phyloP scores from a whole-genome alignment of 2,888 invertebrate genomes.

The Lamellibrachia columna region DNA sequence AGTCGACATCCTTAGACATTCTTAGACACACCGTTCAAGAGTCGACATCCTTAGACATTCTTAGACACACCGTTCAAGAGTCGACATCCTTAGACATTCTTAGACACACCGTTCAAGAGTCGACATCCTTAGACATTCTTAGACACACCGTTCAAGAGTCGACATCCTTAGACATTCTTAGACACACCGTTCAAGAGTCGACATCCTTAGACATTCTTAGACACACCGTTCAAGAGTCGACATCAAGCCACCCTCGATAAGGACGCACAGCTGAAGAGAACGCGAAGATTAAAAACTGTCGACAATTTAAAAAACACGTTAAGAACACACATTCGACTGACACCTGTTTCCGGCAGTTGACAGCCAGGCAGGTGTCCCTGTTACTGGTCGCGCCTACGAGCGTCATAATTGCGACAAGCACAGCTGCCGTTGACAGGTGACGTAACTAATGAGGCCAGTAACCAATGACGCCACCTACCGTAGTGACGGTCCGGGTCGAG shows the following conservation, averaged over 20 bases:
- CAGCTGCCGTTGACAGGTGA: not conserved
- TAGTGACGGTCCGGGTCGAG: not conserved
- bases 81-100: too few relatives aligned
- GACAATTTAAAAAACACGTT: not conserved
- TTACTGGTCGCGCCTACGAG: not conserved
- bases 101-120: too few relatives aligned
- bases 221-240: not conserved
- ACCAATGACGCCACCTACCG: not conserved
- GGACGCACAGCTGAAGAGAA: not conserved
- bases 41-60: too few relatives aligned
- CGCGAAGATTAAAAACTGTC: not conserved
- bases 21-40: too few relatives aligned
- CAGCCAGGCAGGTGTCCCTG: not conserved
- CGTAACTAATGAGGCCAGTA: not conserved
- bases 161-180: too few relatives aligned
- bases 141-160: too few relatives aligned
- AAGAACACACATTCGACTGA: not conserved
- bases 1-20: too few relatives aligned
- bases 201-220: too few relatives aligned
- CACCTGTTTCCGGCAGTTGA: not conserved
- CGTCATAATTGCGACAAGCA: not conserved
- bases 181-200: too few relatives aligned
- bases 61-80: too few relatives aligned
- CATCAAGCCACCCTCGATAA: not conserved
- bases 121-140: too few relatives aligned